Base-by-base conservation (phyloP, 2,797 vertebrate species). In the Lacerta viridis region DNA sequence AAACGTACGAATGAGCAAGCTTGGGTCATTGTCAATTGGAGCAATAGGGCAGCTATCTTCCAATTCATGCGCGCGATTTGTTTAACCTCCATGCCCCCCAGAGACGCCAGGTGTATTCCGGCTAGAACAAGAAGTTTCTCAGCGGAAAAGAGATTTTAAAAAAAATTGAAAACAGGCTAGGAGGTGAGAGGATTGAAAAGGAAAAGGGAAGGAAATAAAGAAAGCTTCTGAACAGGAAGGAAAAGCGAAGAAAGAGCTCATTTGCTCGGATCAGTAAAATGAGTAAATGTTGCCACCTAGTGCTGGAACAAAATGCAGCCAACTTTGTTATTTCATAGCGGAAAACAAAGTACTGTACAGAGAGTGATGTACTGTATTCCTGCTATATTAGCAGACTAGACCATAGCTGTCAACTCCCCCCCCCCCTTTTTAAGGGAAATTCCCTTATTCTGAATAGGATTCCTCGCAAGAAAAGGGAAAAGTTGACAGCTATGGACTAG, bases 281-380 rank as follows among this genome's bases (percentile, higher is more conserved):
- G 80, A 33, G 91, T 79, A 74, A 10, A 20, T 91, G 89, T 86
- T 91, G 91, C 94, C 95, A 86, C 89, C 94, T 88, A 92, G 91
- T 90, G 95, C 72, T 90, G 77, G 39, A 88, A 93, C 3, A 68
- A 80, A n/a, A 89, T 79, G 93, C 75, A 55, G 50, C 88, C 9
- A 1, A 6, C 27, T 29, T n/a, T 29, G 17, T 3, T 36, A n/a
- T 9, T 8, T 13, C 5, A 41, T 55, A 13, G 13, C 13, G 3
- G 27, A 41, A 29, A 50, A 83, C 68, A 33, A 18, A 5, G 2
- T 18, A 61, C 59, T 18, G 2, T 18, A 64, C 61, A 64, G 27
- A 68, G 33, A 1, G 13, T 13, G 50, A 15, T 55, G 50, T 55
- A 4, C 50, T 15, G 13, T 59, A 8, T 55, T 59, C 23, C 6